These are phyloP conservation scores for Eristalis intricaria DNA, from an alignment of 2,888 invertebrate species.

Conservation along the genomic window DNA sequence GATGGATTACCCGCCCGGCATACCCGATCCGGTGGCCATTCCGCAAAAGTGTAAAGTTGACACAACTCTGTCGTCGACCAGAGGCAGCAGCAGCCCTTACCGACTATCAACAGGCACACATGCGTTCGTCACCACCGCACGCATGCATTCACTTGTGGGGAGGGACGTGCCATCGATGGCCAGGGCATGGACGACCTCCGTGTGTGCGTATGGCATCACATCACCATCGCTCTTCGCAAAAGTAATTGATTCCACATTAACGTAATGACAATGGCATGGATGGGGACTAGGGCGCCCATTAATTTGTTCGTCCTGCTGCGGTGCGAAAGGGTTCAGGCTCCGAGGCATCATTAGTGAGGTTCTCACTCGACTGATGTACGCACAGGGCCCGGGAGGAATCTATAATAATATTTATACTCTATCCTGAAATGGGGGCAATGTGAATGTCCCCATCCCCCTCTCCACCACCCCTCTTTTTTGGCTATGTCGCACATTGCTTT, in stretches of 20 bases:
- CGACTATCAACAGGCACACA: conserved; percentile 31
- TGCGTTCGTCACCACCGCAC: not conserved
- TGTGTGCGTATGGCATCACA: not conserved
- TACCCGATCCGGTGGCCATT: not conserved
- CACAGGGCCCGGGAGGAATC: not conserved
- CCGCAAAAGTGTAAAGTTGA: conserved; percentile 47
- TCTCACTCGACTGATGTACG: not conserved
- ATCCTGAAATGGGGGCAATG: not conserved
- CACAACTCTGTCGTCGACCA: conserved; percentile 24
- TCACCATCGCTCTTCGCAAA: conserved; percentile 25
- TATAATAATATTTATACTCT: conserved; percentile 24
- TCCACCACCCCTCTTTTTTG: not conserved
- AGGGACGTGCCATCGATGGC: too few species aligned
- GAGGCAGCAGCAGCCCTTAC: not conserved
- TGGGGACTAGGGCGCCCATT: conserved; percentile 15
- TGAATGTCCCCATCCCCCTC: too few species aligned
- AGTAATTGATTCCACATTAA: conserved; percentile 46
- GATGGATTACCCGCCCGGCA: conserved; percentile 15
- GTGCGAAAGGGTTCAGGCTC: conserved; percentile 12
- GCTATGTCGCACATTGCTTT: conserved; percentile 20
- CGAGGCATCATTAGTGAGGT: conserved; percentile 20
- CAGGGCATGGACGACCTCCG: not conserved
- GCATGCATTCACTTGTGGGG: not conserved
- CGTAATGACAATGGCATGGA: conserved; percentile 14
- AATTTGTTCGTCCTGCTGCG: conserved; percentile 12